A percentile compares a stretch with the other conserved stretches of the same genome.
phyloP scores from a whole-genome alignment of 2,113 vertebrate species.

The Alces alces region DNA sequence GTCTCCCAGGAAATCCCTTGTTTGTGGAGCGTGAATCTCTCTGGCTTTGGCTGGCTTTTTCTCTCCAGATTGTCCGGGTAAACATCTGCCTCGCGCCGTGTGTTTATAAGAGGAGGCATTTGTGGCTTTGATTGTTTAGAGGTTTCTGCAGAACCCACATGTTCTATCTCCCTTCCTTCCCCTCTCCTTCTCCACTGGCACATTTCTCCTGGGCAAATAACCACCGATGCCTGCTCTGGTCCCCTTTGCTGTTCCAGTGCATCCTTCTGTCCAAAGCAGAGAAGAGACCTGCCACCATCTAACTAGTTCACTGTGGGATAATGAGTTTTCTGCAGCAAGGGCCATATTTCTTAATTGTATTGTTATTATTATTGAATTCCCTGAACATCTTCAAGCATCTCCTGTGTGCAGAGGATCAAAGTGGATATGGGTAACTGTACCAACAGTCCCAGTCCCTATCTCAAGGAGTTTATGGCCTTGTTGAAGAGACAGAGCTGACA shows the following conservation, averaged over 20 bases:
- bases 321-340: neutral
- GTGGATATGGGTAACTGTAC: neutral
- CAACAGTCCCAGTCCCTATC: neutral
- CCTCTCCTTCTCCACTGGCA: neutral
- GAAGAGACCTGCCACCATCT: neutral
- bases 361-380: neutral
- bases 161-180: neutral
- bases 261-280: neutral
- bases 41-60: slow-evolving; percentile 10
- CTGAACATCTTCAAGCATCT: neutral
- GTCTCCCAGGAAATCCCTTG: slow-evolving; percentile 64
- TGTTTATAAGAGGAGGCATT: slow-evolving; percentile 73
- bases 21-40: slow-evolving; percentile 50
- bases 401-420: neutral
- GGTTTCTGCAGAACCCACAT: neutral
- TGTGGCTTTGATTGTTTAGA: slow-evolving; percentile 70
- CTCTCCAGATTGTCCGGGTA: neutral
- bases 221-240: neutral
- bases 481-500: neutral
- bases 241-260: neutral
- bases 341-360: neutral
- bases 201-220: neutral
- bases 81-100: slow-evolving; percentile 20
- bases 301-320: neutral
- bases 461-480: neutral